These are phyloP conservation scores for Pteropus alecto DNA, from an alignment of 2,113 vertebrate genomes.

Conservation along the genomic window DNA sequence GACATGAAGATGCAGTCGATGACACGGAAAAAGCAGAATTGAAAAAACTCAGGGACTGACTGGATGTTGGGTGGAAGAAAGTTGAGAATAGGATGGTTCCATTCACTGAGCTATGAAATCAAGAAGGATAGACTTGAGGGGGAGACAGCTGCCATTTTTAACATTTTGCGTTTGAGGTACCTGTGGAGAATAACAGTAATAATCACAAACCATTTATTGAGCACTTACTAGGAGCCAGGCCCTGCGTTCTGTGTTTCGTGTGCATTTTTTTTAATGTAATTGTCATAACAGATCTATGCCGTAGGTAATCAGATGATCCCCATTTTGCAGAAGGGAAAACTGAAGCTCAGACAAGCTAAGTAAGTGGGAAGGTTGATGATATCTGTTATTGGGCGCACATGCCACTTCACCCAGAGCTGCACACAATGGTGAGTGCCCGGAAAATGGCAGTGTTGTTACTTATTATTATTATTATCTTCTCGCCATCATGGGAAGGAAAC, in stretches of 20 bases:
- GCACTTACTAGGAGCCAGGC: background rate
- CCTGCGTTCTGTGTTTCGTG: background rate
- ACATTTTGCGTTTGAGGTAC: background rate
- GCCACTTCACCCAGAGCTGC: background rate
- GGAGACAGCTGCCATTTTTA: background rate
- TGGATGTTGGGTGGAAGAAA: background rate
- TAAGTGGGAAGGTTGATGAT: background rate
- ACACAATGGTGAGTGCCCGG: background rate
- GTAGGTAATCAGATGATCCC: background rate
- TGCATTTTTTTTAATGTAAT: fast-evolving
- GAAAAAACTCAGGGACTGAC: background rate
- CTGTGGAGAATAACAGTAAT: background rate
- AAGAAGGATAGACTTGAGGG: too few species aligned
- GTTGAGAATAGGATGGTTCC: background rate
- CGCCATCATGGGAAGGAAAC: constrained; percentile 33
- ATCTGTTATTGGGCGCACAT: fast-evolving
- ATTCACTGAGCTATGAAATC: background rate
- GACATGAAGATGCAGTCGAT: background rate
- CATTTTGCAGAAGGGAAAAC: background rate
- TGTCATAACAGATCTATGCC: background rate
- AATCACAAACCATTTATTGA: background rate
- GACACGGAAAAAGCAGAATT: background rate
- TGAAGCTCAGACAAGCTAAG: background rate
- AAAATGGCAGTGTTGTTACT: background rate
- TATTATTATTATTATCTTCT: background rate